Evolutionary conservation across 2,797 vertebrate genomes (phyloP), one percentile per base, ranked within the genome.

Genomic region (Oreonectes daqikongensis): DNA sequence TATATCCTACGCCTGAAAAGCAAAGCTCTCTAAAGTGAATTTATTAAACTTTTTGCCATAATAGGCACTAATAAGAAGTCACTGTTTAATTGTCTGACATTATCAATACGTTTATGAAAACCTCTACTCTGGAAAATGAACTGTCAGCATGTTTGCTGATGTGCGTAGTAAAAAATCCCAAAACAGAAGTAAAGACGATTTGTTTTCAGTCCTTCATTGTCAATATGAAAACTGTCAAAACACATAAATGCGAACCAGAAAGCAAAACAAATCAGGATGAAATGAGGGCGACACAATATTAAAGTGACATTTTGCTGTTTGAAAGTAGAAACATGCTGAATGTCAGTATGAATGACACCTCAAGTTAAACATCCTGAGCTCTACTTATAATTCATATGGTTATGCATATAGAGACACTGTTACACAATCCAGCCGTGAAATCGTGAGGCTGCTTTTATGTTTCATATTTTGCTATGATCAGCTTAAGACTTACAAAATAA

Each of bases 41-140:
- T 26, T 59, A 8, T 14, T 59, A 32, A 55, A 35, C 11, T 68
- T 67, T 64, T 60, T 40, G 69, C 52, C 63, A 52, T 76, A n/a
- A n/a, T 72, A 59, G 22, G 12, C 74, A 57, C 65, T 35, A 50
- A 38, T 83, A 65, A 73, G 55, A 61, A 61, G 18, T 40, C 61
- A 24, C 28, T 71, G 68, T 77, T 80, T 80, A 73, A 80, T 80
- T 78, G 65, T 20, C 50, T 80, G 7, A 42, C 64, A 63, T 24
- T 50, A 55, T 61, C 81, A 67, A 55, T 72, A 52, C 57, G 75
- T 82, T 80, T 67, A 80, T 69, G 52, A 67, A 79, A 84, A 72
- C 59, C 72, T 76, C 55, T 59, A 69, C 57, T 50, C 48, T 57
- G 73, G 75, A 66, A 69, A 70, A 75, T 80, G 24, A 82, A 80